Evolutionary conservation across 2,797 vertebrate genomes (phyloP).

Genomic region (Myripristis jacobus): DNA sequence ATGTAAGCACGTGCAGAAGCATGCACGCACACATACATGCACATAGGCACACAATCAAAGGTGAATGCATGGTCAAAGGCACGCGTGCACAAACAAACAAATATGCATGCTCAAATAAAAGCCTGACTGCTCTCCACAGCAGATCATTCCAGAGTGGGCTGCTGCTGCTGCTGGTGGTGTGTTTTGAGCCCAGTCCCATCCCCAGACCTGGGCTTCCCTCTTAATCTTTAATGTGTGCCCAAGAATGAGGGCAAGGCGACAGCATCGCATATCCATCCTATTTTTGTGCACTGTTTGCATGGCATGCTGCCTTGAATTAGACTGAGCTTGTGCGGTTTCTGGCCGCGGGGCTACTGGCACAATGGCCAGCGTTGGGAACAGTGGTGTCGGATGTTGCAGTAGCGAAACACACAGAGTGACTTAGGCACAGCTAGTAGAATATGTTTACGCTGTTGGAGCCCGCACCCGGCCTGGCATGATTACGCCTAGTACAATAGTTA

Average conservation of each 20-base stretch:
- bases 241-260: slow-evolving; percentile 28
- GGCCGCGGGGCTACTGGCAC: slow-evolving; percentile 73
- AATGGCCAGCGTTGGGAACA: slow-evolving; percentile 57
- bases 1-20: slow-evolving; percentile 9
- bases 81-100: background rate
- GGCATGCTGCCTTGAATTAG: slow-evolving; percentile 79
- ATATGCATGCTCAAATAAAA: background rate
- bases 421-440: slow-evolving; percentile 73
- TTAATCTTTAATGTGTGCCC: slow-evolving; percentile 55
- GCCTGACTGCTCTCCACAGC: slow-evolving; percentile 30
- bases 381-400: slow-evolving; percentile 62
- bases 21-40: background rate
- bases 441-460: slow-evolving; percentile 71
- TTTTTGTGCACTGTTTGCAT: slow-evolving; percentile 75
- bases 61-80: background rate
- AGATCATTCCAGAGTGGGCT: slow-evolving; percentile 59
- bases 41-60: background rate
- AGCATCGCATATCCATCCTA: slow-evolving; percentile 60
- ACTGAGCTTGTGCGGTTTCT: slow-evolving; percentile 63
- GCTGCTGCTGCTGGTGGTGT: slow-evolving; percentile 58
- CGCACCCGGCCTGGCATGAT: slow-evolving; percentile 44
- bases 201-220: slow-evolving; percentile 26
- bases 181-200: slow-evolving; percentile 10
- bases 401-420: slow-evolving; percentile 68
- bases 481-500: slow-evolving; percentile 61